phyloP scores from a whole-genome alignment of 1,140 invertebrate species.

The Caenorhabditis latens region DNA sequence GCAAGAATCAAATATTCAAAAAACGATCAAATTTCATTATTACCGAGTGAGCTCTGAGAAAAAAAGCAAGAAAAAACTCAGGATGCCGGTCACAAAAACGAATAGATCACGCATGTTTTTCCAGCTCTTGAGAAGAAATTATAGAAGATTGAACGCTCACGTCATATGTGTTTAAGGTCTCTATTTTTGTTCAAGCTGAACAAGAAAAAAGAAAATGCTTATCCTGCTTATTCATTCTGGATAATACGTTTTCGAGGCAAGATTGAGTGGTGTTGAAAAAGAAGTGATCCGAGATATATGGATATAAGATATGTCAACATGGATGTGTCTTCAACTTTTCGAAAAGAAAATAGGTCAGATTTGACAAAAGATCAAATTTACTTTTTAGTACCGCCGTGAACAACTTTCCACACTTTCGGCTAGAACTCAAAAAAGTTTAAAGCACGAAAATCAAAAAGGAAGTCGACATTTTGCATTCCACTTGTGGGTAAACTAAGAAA shows the following conservation, averaged over 20 bases:
- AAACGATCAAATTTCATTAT: constrained; percentile 52
- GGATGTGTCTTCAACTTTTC: too few species aligned
- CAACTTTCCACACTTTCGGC: neutral
- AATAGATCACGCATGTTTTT: constrained; percentile 43
- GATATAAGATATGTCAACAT: too few species aligned
- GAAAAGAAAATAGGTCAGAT: too few species aligned
- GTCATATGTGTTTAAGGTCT: constrained; percentile 1
- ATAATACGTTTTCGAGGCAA: neutral
- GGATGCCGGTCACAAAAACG: constrained; percentile 16
- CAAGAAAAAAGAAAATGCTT: neutral
- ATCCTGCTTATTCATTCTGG: neutral
- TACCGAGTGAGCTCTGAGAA: neutral
- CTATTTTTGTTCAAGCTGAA: neutral
- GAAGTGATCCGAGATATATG: too few species aligned
- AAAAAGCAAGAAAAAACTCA: constrained; percentile 8
- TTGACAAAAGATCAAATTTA: too few species aligned
- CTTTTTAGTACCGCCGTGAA: too few species aligned
- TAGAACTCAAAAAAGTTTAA: neutral
- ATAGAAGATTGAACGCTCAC: constrained; percentile 42
- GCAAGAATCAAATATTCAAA: constrained; percentile 51
- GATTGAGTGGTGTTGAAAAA: too few species aligned
- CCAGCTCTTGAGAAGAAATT: constrained; percentile 46
- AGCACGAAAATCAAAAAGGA: constrained; percentile 36
- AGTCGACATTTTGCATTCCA: constrained; percentile 26
- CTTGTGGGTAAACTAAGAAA: neutral